A percentile compares a stretch with the other conserved stretches of the same genome.
phyloP scores from a whole-genome alignment of 2,797 vertebrate genomes.

The Sebastes cheni region DNA sequence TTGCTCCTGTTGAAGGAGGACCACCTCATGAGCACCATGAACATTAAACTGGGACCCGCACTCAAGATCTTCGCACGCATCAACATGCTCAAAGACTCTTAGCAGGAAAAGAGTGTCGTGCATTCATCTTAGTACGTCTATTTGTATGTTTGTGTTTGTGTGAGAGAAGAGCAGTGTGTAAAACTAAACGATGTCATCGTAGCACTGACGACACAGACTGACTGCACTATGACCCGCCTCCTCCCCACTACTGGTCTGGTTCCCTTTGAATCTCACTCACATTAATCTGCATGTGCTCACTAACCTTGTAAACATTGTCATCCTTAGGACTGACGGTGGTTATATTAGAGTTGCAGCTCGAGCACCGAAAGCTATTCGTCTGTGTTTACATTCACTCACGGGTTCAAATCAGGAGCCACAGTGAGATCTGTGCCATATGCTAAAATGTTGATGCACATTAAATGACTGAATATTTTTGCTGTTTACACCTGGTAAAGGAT shows the following conservation, averaged over 20 bases:
- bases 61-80: slow-evolving; percentile 97
- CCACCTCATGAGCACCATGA: slow-evolving; percentile 98
- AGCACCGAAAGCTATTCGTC: background rate
- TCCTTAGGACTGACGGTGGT: background rate
- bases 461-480: background rate
- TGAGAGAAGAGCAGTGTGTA: background rate
- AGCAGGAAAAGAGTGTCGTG: slow-evolving; percentile 67
- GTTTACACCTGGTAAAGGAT: background rate
- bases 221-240: slow-evolving; percentile 53
- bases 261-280: background rate
- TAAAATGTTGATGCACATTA: background rate
- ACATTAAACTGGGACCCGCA: slow-evolving; percentile 96
- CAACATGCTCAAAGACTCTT: slow-evolving; percentile 97
- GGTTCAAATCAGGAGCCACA: background rate
- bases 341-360: background rate
- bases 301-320: background rate
- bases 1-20: slow-evolving; percentile 96
- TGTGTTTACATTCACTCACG: slow-evolving; percentile 5
- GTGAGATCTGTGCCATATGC: background rate
- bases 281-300: background rate
- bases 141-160: slow-evolving; percentile 2
- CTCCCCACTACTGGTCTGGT: slow-evolving; percentile 9
- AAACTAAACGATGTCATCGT: slow-evolving; percentile 11
- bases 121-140: background rate
- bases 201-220: slow-evolving; percentile 55